These are phyloP conservation scores for Xenopus petersii DNA, from an alignment of 2,797 vertebrate genomes.

Conservation along the genomic window DNA sequence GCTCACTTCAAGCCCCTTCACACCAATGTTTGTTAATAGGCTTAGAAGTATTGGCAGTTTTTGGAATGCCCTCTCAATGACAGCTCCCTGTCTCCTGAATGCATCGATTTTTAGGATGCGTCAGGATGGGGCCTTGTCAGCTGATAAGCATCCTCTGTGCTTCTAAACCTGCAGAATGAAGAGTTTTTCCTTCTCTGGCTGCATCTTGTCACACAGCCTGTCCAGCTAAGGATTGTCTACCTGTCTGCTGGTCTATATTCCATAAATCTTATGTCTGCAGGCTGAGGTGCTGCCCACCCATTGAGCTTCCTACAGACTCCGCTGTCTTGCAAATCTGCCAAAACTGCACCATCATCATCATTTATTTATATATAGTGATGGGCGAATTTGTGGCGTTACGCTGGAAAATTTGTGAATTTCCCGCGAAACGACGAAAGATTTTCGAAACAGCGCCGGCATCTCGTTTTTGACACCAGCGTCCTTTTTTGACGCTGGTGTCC, in stretches of 20 bases:
- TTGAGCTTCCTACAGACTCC: neutral
- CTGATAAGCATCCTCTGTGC: slow-evolving; percentile 37
- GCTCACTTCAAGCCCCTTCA: slow-evolving; percentile 4
- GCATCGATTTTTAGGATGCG: slow-evolving; percentile 45
- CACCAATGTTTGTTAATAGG: slow-evolving; percentile 29
- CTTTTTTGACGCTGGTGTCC: too few relatives aligned
- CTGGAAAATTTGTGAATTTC: too few relatives aligned
- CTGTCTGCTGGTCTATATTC: slow-evolving; percentile 8
- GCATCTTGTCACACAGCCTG: slow-evolving; percentile 42
- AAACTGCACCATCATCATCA: too few relatives aligned
- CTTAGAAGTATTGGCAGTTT: slow-evolving; percentile 13
- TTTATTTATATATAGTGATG: too few relatives aligned
- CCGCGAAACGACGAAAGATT: too few relatives aligned
- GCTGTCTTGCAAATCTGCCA: too few relatives aligned
- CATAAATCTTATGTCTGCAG: neutral
- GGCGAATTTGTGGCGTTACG: too few relatives aligned
- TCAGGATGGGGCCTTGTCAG: slow-evolving; percentile 51
- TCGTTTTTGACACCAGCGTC: too few relatives aligned
- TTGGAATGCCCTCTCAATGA: slow-evolving; percentile 17
- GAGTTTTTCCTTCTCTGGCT: slow-evolving; percentile 51
- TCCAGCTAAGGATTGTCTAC: slow-evolving; percentile 25
- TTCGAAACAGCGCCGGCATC: too few relatives aligned
- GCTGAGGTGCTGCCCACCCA: neutral
- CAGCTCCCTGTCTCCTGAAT: slow-evolving; percentile 33
- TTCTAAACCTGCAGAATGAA: slow-evolving; percentile 34